These are phyloP conservation scores for Erannis defoliaria DNA, from an alignment of 2,888 invertebrate genomes.

Conservation along the genomic window DNA sequence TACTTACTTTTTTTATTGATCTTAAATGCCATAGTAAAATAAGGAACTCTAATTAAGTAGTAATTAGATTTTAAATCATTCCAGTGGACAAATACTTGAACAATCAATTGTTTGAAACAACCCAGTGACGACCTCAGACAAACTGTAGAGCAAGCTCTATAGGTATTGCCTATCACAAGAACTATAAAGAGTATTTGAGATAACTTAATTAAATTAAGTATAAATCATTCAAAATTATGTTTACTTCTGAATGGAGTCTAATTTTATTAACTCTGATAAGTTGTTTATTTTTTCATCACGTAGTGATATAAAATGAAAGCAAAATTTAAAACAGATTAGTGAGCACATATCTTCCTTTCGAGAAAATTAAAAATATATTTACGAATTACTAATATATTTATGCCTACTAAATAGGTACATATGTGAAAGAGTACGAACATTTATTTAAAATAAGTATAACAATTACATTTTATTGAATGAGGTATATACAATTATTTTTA, in stretches of 20 bases:
- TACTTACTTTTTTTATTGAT: too few relatives aligned
- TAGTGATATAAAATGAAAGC: slow-evolving; percentile 68
- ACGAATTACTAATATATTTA: slow-evolving; percentile 30
- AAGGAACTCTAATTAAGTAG: slow-evolving; percentile 53
- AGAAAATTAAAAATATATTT: slow-evolving; percentile 48
- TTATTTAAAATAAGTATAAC: slow-evolving; percentile 53
- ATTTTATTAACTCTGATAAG: slow-evolving; percentile 36
- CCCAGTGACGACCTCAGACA: slow-evolving; percentile 39
- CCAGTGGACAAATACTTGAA: slow-evolving; percentile 52
- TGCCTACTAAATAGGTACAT: slow-evolving; percentile 50
- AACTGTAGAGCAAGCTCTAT: slow-evolving; percentile 21
- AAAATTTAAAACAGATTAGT: slow-evolving; percentile 60
- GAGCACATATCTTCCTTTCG: slow-evolving; percentile 77
- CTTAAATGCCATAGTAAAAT: slow-evolving; percentile 58
- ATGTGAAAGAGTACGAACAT: slow-evolving; percentile 52
- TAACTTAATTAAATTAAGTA: slow-evolving; percentile 79
- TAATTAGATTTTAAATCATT: slow-evolving; percentile 51
- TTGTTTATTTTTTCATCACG: slow-evolving; percentile 64
- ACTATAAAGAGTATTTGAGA: slow-evolving; percentile 34
- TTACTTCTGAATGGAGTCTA: slow-evolving; percentile 48
- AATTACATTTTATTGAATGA: slow-evolving; percentile 51
- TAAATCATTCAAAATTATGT: slow-evolving; percentile 69
- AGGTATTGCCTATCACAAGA: slow-evolving; percentile 32
- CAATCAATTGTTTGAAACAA: slow-evolving; percentile 26
- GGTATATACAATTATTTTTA: slow-evolving; percentile 47